Percentiles rank a stretch among this genome's conserved stretches.
Evolutionary conservation across 2,888 invertebrate species (phyloP).

Genomic region (Sylvicola cinctus): DNA sequence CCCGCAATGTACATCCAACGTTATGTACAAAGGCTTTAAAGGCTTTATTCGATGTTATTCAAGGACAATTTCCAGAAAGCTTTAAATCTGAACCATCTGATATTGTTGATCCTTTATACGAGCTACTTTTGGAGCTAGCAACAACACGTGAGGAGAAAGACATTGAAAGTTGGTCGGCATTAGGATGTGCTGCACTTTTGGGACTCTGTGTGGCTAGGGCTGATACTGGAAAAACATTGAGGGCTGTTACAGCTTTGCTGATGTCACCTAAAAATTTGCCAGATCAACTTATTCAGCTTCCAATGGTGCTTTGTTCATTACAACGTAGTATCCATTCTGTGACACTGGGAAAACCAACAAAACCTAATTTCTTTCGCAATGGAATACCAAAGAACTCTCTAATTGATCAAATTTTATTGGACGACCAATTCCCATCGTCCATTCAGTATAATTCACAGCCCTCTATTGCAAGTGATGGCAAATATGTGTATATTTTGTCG

Average conservation of each 20-base stretch:
- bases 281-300: slow-evolving; percentile 68
- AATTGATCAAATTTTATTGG: slow-evolving; percentile 33
- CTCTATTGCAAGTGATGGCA: slow-evolving; percentile 75
- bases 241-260: slow-evolving; percentile 67
- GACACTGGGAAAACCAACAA: slow-evolving; percentile 58
- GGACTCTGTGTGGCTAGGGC: slow-evolving; percentile 85
- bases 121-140: slow-evolving; percentile 63
- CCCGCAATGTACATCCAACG: slow-evolving; percentile 57
- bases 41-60: slow-evolving; percentile 76
- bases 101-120: slow-evolving; percentile 60
- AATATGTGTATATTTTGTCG: slow-evolving; percentile 70
- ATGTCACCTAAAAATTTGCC: slow-evolving; percentile 65
- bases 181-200: slow-evolving; percentile 80
- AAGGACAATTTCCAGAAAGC: slow-evolving; percentile 30
- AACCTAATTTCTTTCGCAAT: slow-evolving; percentile 75
- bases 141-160: slow-evolving; percentile 28
- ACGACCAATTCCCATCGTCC: slow-evolving; percentile 27
- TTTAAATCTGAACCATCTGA: slow-evolving; percentile 26
- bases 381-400: slow-evolving; percentile 64
- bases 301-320: slow-evolving; percentile 60
- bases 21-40: slow-evolving; percentile 75
- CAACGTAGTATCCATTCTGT: slow-evolving; percentile 81
- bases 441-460: slow-evolving; percentile 26
- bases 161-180: slow-evolving; percentile 55
- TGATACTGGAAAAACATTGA: slow-evolving; percentile 74